These are phyloP conservation scores for Tolypeutes matacus DNA, from an alignment of 2,797 vertebrate genomes.

Conservation along the genomic window DNA sequence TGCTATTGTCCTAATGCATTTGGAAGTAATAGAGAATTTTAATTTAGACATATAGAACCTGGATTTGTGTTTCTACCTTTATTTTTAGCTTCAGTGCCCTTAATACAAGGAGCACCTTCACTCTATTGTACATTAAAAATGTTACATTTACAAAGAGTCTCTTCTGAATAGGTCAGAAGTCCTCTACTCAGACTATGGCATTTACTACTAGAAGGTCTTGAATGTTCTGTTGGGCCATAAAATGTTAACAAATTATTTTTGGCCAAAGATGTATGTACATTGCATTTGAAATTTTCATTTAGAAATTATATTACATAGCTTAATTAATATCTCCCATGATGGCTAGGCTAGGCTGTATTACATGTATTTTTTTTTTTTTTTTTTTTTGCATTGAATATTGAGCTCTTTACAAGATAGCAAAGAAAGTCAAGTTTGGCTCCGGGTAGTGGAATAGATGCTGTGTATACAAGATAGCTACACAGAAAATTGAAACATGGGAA, in stretches of 20 bases:
- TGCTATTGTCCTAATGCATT: neutral
- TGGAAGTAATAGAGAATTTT: neutral
- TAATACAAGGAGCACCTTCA: neutral
- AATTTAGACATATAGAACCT: neutral
- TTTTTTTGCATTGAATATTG: neutral
- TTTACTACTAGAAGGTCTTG: neutral
- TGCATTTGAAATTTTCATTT: neutral
- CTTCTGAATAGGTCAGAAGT: constrained; percentile 7
- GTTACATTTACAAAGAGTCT: neutral
- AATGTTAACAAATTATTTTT: constrained; percentile 50
- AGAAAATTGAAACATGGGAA: neutral
- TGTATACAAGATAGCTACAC: neutral
- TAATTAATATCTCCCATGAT: neutral
- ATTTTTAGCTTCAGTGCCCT: neutral
- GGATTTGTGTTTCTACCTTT: neutral
- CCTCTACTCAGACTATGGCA: neutral
- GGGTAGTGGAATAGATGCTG: neutral
- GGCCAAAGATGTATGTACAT: neutral
- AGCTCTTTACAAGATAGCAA: neutral
- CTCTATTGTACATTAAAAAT: neutral
- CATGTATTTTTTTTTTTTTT: neutral
- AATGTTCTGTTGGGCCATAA: neutral
- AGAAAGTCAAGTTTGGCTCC: neutral
- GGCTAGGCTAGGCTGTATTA: neutral
- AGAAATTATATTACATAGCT: neutral